A percentile compares a stretch with the other conserved stretches of the same genome.
These are phyloP conservation scores for Cephus cinctus DNA, from an alignment of 1,140 invertebrate genomes.

Conservation along the genomic window DNA sequence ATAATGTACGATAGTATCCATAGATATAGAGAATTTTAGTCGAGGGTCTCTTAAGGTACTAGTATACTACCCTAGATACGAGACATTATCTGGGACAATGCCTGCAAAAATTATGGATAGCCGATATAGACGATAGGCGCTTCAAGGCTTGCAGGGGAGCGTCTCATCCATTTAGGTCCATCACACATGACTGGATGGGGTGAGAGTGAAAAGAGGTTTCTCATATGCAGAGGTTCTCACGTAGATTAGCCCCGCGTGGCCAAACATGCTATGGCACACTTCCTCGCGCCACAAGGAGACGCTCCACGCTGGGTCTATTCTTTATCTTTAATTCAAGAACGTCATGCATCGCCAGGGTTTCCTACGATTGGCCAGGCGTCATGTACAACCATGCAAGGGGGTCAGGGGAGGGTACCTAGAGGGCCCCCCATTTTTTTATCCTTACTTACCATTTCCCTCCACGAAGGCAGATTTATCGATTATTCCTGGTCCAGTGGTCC, in stretches of 20 bases:
- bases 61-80: neutral
- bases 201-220: slow-evolving; percentile 38
- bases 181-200: slow-evolving; percentile 57
- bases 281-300: too few species aligned
- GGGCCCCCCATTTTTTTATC: too few species aligned
- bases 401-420: too few species aligned
- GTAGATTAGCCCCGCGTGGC: too few species aligned
- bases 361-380: too few species aligned
- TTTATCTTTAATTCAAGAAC: too few species aligned
- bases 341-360: too few species aligned
- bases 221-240: slow-evolving; percentile 52
- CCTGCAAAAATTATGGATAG: slow-evolving; percentile 47
- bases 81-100: slow-evolving; percentile 20
- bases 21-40: neutral
- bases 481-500: slow-evolving; percentile 47
- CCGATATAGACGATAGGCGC: slow-evolving; percentile 26
- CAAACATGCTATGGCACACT: too few species aligned
- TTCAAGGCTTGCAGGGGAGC: slow-evolving; percentile 52
- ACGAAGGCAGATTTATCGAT: slow-evolving; percentile 46
- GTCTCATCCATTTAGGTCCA: slow-evolving; percentile 59
- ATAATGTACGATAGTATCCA: neutral
- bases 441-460: too few species aligned
- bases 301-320: too few species aligned
- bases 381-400: too few species aligned
- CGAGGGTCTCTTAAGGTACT: neutral